These are phyloP conservation scores for Heterodera schachtii DNA, from an alignment of 1,140 invertebrate genomes.

Conservation along the genomic window DNA sequence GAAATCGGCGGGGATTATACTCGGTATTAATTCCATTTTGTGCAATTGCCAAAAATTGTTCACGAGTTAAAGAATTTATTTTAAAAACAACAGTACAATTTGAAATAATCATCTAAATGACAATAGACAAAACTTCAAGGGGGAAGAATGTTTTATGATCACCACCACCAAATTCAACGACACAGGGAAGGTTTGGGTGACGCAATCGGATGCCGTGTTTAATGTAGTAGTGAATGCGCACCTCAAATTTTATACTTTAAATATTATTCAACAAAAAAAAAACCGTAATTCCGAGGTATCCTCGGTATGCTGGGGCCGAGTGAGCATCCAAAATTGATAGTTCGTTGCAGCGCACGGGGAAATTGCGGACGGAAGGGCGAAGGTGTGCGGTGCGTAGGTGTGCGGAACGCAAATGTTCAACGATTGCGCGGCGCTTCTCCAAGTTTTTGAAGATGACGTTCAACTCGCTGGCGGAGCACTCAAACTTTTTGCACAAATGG, in stretches of 20 bases:
- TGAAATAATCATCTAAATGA: not conserved
- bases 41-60: too few species aligned
- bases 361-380: not conserved
- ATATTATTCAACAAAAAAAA: too few species aligned
- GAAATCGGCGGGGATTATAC: too few species aligned
- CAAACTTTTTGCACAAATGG: too few species aligned
- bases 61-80: too few species aligned
- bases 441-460: slow-evolving; percentile 4
- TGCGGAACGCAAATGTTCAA: not conserved
- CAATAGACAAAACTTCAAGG: not conserved
- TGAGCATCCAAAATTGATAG: too few species aligned
- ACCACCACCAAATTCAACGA: too few species aligned
- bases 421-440: not conserved
- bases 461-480: not conserved
- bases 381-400: not conserved
- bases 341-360: not conserved
- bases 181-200: too few species aligned
- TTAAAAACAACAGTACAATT: too few species aligned
- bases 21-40: too few species aligned
- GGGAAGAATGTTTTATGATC: not conserved
- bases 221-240: not conserved
- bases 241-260: not conserved
- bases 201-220: too few species aligned
- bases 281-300: too few species aligned
- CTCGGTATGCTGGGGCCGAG: not conserved